phyloP scores from a whole-genome alignment of 1,140 invertebrate genomes.

The Drosophila ficusphila region DNA sequence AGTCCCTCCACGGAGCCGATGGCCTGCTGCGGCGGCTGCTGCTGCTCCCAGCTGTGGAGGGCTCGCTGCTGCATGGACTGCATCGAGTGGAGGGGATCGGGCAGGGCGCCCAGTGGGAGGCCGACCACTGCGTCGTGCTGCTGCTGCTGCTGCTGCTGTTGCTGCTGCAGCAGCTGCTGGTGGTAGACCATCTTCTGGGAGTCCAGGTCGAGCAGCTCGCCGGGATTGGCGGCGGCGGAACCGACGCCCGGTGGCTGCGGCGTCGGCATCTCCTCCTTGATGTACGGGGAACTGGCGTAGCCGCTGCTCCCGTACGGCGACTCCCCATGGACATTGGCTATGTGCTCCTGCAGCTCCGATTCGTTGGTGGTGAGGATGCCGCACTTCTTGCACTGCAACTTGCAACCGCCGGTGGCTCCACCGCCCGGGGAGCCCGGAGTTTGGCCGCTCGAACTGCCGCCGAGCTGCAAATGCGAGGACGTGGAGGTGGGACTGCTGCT shows the following conservation, averaged over 20 bases:
- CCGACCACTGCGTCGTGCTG: slow-evolving; percentile 54
- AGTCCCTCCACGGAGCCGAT: slow-evolving; percentile 41
- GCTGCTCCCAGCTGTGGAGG: slow-evolving; percentile 75
- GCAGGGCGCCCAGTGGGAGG: slow-evolving; percentile 43
- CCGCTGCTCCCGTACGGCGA: slow-evolving; percentile 84
- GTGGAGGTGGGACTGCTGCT: slow-evolving; percentile 79
- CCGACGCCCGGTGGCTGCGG: slow-evolving; percentile 71
- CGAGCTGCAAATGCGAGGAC: slow-evolving; percentile 76
- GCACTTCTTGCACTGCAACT: slow-evolving; percentile 91
- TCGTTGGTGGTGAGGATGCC: slow-evolving; percentile 90
- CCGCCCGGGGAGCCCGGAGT: slow-evolving; percentile 87
- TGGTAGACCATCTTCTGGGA: slow-evolving; percentile 93
- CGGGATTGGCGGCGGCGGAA: slow-evolving; percentile 71
- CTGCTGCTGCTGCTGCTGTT: slow-evolving; percentile 60
- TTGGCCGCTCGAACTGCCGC: slow-evolving; percentile 73
- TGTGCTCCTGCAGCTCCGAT: slow-evolving; percentile 89
- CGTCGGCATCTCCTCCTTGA: slow-evolving; percentile 81
- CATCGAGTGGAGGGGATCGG: slow-evolving; percentile 79
- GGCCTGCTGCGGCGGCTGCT: slow-evolving; percentile 19
- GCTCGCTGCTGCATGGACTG: slow-evolving; percentile 81
- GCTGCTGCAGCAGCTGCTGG: slow-evolving; percentile 72
- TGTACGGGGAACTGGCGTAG: slow-evolving; percentile 82
- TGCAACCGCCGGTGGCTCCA: slow-evolving; percentile 37
- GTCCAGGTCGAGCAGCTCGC: slow-evolving; percentile 94
- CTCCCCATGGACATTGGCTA: slow-evolving; percentile 88